phyloP scores from a whole-genome alignment of 2,797 vertebrate species.

The Melanotaenia pygmaea region DNA sequence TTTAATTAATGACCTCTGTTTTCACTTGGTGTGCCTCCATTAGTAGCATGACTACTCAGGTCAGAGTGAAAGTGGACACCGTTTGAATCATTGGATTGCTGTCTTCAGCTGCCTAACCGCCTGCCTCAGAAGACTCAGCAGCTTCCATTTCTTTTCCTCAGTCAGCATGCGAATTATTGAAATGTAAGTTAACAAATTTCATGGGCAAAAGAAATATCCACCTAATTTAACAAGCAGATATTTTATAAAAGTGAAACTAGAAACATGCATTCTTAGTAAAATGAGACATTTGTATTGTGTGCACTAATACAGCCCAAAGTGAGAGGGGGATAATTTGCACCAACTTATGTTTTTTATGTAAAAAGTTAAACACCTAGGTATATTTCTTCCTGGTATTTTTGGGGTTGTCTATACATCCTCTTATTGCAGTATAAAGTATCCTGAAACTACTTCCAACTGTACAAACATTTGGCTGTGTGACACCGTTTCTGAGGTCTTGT shows the following conservation, averaged over 20 bases:
- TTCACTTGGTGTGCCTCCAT: background rate
- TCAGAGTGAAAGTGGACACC: conserved; percentile 1
- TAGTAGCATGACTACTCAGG: conserved; percentile 5
- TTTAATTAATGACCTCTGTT: conserved; percentile 5
- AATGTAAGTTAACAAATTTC: background rate
- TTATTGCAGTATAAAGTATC: background rate
- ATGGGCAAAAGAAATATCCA: background rate
- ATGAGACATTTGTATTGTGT: conserved; percentile 1
- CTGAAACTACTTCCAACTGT: background rate
- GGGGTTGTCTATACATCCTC: background rate
- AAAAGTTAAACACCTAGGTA: background rate
- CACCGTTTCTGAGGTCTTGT: conserved; percentile 39
- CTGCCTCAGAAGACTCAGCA: background rate
- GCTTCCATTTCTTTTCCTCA: conserved; percentile 2
- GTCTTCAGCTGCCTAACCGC: background rate
- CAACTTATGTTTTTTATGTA: background rate
- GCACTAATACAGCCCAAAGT: background rate
- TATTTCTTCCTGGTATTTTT: background rate
- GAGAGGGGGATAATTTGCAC: background rate
- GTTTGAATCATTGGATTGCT: conserved; percentile 13
- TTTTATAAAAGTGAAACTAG: background rate
- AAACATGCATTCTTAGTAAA: background rate
- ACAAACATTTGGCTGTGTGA: conserved; percentile 21
- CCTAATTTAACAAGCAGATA: background rate
- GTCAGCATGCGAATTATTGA: background rate